A percentile compares a stretch with the other conserved stretches of the same genome.
Conservation (phyloP, 1,140 invertebrate species). For the Halictus rubicundus region DNA sequence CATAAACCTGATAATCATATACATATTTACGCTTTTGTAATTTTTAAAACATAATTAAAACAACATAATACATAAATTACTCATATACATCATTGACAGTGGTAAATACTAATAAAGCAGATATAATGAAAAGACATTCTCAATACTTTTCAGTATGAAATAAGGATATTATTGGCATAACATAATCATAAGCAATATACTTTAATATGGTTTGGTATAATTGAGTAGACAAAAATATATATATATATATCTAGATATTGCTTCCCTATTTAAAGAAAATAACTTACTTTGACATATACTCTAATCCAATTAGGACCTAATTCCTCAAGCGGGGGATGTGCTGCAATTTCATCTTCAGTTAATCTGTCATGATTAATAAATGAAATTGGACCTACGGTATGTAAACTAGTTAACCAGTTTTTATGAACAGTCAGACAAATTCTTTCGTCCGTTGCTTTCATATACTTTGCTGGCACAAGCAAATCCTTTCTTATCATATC, state of each 20-base stretch:
- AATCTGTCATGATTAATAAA: slow-evolving; percentile 74
- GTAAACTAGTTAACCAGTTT: slow-evolving; percentile 73
- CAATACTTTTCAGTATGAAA: too few species aligned
- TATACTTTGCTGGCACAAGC: slow-evolving; percentile 73
- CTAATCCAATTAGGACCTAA: slow-evolving; percentile 72
- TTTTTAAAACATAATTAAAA: too few species aligned
- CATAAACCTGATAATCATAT: slow-evolving; percentile 81
- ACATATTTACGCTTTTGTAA: too few species aligned
- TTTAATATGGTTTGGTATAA: too few species aligned
- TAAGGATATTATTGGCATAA: too few species aligned
- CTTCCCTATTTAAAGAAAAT: slow-evolving; percentile 12
- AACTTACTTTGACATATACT: slow-evolving; percentile 74
- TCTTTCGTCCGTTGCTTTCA: slow-evolving; percentile 69
- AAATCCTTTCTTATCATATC: slow-evolving; percentile 71
- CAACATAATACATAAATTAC: too few species aligned
- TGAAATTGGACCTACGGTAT: slow-evolving; percentile 66
- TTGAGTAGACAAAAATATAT: too few species aligned
- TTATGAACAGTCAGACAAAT: slow-evolving; percentile 73
- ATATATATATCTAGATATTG: background rate
- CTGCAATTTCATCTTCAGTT: slow-evolving; percentile 75
- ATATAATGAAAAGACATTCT: too few species aligned
- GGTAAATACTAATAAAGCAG: too few species aligned
- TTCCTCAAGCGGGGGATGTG: slow-evolving; percentile 72
- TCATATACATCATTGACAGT: too few species aligned
- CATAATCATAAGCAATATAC: too few species aligned